phyloP scores from a whole-genome alignment of 2,797 vertebrate species.

The Characodon lateralis region DNA sequence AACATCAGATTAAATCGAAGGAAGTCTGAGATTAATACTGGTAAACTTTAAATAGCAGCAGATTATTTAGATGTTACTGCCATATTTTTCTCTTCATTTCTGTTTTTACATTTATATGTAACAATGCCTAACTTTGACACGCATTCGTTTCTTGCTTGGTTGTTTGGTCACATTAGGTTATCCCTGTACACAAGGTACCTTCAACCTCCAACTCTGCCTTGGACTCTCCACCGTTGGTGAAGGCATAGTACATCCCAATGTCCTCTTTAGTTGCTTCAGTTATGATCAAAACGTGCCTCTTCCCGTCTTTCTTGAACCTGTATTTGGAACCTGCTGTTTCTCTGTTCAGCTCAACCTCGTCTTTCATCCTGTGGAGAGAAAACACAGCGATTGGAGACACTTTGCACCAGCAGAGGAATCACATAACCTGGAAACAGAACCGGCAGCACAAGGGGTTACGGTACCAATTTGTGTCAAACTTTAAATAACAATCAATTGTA shows the following conservation, averaged over 20 bases:
- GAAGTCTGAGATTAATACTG: constrained; percentile 13
- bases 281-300: constrained; percentile 87
- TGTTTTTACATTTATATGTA: neutral
- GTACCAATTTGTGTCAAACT: neutral
- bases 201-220: constrained; percentile 91
- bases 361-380: constrained; percentile 85
- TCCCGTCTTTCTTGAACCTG: constrained; percentile 93
- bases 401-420: constrained; percentile 13
- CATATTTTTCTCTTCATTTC: neutral
- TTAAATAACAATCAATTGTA: neutral
- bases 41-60: constrained; percentile 26
- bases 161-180: neutral
- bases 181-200: constrained; percentile 71
- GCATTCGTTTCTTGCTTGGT: neutral
- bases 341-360: constrained; percentile 88
- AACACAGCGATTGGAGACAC: constrained; percentile 9
- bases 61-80: constrained; percentile 15
- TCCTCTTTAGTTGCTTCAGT: constrained; percentile 87
- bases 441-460: neutral
- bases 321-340: constrained; percentile 85
- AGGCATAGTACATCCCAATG: constrained; percentile 81
- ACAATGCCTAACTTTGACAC: neutral
- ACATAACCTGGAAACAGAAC: neutral
- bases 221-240: constrained; percentile 89
- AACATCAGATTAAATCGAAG: constrained; percentile 31